Percentiles rank a stretch among this genome's conserved stretches.
Conservation (phyloP, 2,888 invertebrate genomes). For the Alsophila aescularia region DNA sequence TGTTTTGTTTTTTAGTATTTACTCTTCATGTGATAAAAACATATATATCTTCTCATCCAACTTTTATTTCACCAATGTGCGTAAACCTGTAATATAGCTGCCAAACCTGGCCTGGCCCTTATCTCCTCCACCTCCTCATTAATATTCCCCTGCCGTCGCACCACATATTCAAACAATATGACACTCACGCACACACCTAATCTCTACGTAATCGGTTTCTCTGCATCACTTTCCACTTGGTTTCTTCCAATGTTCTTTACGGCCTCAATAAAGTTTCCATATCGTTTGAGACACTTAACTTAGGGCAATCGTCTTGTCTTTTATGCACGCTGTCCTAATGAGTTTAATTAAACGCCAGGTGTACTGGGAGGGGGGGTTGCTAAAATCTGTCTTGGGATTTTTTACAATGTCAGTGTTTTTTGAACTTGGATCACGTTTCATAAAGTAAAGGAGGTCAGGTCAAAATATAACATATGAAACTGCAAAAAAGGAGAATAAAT, state of each 20-base stretch:
- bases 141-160: slow-evolving; percentile 6
- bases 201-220: slow-evolving; percentile 23
- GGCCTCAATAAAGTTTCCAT: slow-evolving; percentile 24
- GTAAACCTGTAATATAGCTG: neutral
- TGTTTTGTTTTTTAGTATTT: no score
- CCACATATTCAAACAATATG: slow-evolving; percentile 8
- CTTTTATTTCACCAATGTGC: neutral
- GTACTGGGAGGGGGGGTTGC: slow-evolving; percentile 8
- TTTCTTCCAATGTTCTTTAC: slow-evolving; percentile 17
- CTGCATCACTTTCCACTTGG: slow-evolving; percentile 12
- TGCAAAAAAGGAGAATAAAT: no score
- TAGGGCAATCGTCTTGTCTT: slow-evolving; percentile 33
- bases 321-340: slow-evolving; percentile 31
- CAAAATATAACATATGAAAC: no score
- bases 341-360: slow-evolving; percentile 35
- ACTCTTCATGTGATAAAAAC: no score
- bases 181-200: slow-evolving; percentile 16
- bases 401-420: neutral
- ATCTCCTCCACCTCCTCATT: slow-evolving; percentile 7
- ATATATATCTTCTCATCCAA: no score
- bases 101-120: neutral
- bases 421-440: no score
- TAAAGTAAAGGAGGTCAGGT: no score
- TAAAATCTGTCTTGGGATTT: neutral
- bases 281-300: slow-evolving; percentile 25